Evolutionary conservation across 2,797 vertebrate species (phyloP).

Genomic region (Fundulus diaphanus): DNA sequence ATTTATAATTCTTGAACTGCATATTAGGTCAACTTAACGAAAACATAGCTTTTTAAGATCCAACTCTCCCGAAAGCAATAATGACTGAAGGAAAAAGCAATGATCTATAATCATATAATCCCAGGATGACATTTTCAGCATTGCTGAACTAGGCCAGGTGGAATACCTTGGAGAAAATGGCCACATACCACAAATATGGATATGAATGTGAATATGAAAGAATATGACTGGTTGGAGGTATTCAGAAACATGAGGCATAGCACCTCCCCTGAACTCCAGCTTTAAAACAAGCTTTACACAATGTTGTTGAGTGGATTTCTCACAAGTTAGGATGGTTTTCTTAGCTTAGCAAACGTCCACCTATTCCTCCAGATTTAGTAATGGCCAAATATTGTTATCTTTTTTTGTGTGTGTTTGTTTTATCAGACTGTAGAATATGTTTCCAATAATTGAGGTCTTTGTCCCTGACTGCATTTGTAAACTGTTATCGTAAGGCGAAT

Average conservation of each 20-base stretch:
- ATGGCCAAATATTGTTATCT: not conserved
- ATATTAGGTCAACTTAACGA: not conserved
- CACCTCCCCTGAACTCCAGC: too few relatives aligned
- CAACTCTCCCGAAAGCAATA: not conserved
- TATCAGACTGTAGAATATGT: not conserved
- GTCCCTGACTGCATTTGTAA: not conserved
- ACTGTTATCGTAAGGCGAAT: too few relatives aligned
- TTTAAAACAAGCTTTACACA: too few relatives aligned
- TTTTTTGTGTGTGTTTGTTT: too few relatives aligned
- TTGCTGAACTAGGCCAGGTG: not conserved
- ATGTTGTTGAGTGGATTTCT: too few relatives aligned
- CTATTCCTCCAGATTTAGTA: not conserved
- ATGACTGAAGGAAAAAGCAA: too few relatives aligned
- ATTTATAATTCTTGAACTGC: not conserved
- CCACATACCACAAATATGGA: constrained; percentile 1
- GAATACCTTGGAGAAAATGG: not conserved
- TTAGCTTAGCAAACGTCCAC: not conserved
- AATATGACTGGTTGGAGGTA: not conserved
- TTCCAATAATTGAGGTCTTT: not conserved
- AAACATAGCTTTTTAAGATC: not conserved
- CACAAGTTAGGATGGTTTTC: not conserved
- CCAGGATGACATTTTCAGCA: not conserved
- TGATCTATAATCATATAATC: not conserved
- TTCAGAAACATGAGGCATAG: not conserved
- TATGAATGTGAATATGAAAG: not conserved